Base-by-base conservation (phyloP, 2,113 vertebrate species). In the Tiliqua scincoides region DNA sequence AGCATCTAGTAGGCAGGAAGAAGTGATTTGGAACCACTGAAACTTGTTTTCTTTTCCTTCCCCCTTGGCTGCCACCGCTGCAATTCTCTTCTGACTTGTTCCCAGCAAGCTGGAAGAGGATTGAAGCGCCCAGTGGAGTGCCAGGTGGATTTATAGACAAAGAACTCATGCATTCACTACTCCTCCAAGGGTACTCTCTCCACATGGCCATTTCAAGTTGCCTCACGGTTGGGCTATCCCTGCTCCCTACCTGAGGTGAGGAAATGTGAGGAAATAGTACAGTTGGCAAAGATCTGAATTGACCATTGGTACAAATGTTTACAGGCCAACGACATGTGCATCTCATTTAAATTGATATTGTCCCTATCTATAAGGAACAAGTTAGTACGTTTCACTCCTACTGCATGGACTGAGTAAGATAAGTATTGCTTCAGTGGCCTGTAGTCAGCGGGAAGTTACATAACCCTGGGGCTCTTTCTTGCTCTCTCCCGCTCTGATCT, bases 401-500 rank as follows among this genome's bases (percentile, higher is more conserved):
- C 71, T 52, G 2, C 72, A 78, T 80, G 70, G 91, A 90, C 21
- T 2, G 43, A 43, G 4, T 14, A 27, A 25, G n/a, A 8, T 30
- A n/a, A 52, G 8, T 12, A 6, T 35, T 52, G 23, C 54, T 27
- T 12, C 30, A 2, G 4, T 68, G 40, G 30, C 43, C 52, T 63
- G 63, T 82, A 88, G 82, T 88, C 93, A 94, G 92, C 71, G 92
- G 92, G 86, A 88, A 91, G 86, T 96, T 94, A 89, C 2, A 0
- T 92, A 94, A 95, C 83, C 48, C 48, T 90, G 25, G 71, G 83
- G 89, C 91, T 94, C 95, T 92, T 79, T 76, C 87, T 12, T 77
- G 80, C 86, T 89, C 35, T 85, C 85, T 18, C 25, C 63, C 65
- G 21, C 90, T 98, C 95, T 98, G 98, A 98, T 99, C 97, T 97